Evolutionary conservation across 2,113 vertebrate genomes (phyloP).

Genomic region (Coryphaenoides rupestris): DNA sequence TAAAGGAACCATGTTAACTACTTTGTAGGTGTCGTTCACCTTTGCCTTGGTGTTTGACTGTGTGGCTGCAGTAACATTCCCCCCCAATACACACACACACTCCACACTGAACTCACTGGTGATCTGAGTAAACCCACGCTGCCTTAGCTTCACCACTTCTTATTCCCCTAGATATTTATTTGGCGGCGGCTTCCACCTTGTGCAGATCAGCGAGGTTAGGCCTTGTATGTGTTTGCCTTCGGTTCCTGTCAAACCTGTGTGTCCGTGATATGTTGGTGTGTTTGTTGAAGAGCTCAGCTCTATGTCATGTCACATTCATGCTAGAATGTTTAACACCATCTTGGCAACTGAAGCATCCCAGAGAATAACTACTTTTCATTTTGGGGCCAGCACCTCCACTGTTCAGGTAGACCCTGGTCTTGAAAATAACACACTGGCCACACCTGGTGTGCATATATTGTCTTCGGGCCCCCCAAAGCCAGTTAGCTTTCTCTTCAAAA

Average conservation of each 20-base stretch:
- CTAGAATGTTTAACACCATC: not conserved
- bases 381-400: too few species aligned
- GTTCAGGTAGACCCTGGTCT: too few species aligned
- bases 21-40: conserved; percentile 88
- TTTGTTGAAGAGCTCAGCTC: not conserved
- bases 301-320: not conserved
- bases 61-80: conserved; percentile 58
- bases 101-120: conserved; percentile 39
- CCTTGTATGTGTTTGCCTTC: not conserved
- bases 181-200: too few species aligned
- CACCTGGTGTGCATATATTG: too few species aligned
- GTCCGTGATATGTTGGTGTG: not conserved
- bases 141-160: conserved; percentile 1
- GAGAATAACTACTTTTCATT: too few species aligned
- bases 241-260: not conserved
- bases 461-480: too few species aligned
- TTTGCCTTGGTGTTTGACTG: conserved; percentile 54
- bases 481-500: too few species aligned
- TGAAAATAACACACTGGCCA: too few species aligned
- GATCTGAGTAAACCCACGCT: conserved; percentile 32
- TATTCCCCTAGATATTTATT: not conserved
- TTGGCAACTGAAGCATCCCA: not conserved
- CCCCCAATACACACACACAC: conserved; percentile 3
- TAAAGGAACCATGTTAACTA: conserved; percentile 87
- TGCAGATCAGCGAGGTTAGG: not conserved